Evolutionary conservation across 2,113 vertebrate species (phyloP).

Genomic region (Pluvianellus socialis): DNA sequence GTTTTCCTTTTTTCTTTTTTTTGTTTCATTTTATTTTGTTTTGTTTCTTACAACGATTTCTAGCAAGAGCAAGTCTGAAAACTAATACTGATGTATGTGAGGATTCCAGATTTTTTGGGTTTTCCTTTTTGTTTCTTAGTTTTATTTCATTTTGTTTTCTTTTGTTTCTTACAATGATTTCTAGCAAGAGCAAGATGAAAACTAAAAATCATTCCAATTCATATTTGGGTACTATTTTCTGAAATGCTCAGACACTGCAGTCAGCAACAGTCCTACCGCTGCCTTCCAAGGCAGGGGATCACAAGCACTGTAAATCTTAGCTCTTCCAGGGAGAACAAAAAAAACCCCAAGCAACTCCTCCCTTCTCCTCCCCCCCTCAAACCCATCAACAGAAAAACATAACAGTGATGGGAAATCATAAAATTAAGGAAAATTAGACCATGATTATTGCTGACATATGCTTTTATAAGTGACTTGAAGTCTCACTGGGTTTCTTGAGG

Average conservation of each 20-base stretch:
- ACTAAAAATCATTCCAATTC: not conserved
- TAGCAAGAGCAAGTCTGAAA: not conserved
- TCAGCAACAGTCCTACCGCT: not conserved
- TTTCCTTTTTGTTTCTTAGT: not conserved
- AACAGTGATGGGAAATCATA: not conserved
- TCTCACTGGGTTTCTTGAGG: not conserved
- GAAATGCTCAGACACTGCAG: not conserved
- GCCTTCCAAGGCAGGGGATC: not conserved
- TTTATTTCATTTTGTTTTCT: not conserved
- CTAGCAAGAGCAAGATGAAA: not conserved
- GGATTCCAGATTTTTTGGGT: not conserved
- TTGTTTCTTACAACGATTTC: not conserved
- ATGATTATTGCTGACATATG: not conserved
- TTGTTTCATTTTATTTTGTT: not conserved
- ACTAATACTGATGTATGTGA: not conserved
- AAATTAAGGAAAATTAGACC: not conserved
- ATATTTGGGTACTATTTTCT: not conserved
- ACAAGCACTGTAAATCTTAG: not conserved
- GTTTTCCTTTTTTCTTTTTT: not conserved
- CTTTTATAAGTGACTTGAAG: not conserved
- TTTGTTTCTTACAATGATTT: not conserved
- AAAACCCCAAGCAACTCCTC: accelerated
- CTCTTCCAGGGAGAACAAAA: not conserved
- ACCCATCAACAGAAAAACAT: not conserved
- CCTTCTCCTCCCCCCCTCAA: not conserved